Percentiles rank a stretch among this genome's conserved stretches.
These are phyloP conservation scores for Nysson spinosus DNA, from an alignment of 2,888 invertebrate species.

Conservation along the genomic window DNA sequence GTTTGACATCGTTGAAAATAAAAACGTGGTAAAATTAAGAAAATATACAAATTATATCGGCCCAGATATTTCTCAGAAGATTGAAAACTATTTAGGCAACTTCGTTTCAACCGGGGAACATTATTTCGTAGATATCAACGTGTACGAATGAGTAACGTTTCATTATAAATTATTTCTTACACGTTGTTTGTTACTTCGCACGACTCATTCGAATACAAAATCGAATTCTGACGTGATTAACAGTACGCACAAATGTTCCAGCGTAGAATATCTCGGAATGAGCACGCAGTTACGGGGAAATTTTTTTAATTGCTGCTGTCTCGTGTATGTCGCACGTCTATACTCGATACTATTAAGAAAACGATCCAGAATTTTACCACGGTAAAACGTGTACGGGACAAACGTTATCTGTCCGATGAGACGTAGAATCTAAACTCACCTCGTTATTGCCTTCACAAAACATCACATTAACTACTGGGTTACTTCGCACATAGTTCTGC, in stretches of 20 bases:
- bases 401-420: constrained; percentile 10
- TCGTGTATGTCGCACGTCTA: constrained; percentile 15
- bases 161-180: constrained; percentile 28
- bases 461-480: constrained; percentile 74
- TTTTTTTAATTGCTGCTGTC: constrained; percentile 15
- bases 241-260: not conserved
- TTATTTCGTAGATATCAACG: constrained; percentile 25
- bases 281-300: constrained; percentile 10
- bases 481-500: constrained; percentile 70
- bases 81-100: constrained; percentile 10
- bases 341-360: constrained; percentile 15
- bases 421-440: constrained; percentile 61
- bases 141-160: constrained; percentile 33
- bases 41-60: not conserved
- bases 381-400: constrained; percentile 16
- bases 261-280: not conserved
- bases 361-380: constrained; percentile 21
- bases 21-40: not conserved
- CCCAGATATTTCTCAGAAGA: not conserved
- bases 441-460: constrained; percentile 74
- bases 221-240: not conserved
- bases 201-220: not conserved
- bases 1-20: too few relatives aligned
- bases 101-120: constrained; percentile 20
- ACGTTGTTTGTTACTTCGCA: constrained; percentile 11